Conservation (phyloP, 2,797 vertebrate species). For the Tarsius wallacei region DNA sequence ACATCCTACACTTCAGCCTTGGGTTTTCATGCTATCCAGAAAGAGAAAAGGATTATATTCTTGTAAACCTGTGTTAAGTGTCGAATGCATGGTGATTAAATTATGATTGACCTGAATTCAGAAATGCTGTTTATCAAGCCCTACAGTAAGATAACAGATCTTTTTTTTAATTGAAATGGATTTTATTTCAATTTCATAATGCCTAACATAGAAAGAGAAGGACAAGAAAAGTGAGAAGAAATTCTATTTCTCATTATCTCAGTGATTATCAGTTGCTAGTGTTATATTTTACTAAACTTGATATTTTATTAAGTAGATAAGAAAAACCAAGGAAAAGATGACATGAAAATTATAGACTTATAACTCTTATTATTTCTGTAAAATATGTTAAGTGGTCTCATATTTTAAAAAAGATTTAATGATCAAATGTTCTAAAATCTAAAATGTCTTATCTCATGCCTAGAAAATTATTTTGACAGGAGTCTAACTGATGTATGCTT, state of each 20-base stretch:
- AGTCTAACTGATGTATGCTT: constrained; percentile 56
- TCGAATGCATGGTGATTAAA: constrained; percentile 26
- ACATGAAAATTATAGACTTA: constrained; percentile 39
- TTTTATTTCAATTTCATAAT: constrained; percentile 77
- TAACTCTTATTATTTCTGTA: constrained; percentile 45
- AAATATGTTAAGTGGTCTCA: constrained; percentile 43
- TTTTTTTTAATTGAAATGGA: constrained; percentile 68
- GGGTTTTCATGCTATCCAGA: not conserved
- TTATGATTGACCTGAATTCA: constrained; percentile 63
- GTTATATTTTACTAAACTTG: constrained; percentile 59
- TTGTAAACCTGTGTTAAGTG: not conserved
- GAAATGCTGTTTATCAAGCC: constrained; percentile 4
- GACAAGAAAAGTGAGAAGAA: constrained; percentile 51
- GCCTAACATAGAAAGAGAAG: constrained; percentile 30
- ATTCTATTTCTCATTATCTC: constrained; percentile 62
- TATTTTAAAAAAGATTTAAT: not conserved
- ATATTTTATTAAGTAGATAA: constrained; percentile 56
- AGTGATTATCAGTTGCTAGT: constrained; percentile 54
- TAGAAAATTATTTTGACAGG: constrained; percentile 77
- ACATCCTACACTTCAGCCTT: not conserved
- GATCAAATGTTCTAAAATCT: constrained; percentile 20
- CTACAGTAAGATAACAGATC: constrained; percentile 36
- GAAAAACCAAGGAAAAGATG: constrained; percentile 14
- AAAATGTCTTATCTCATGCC: constrained; percentile 62
- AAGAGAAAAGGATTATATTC: not conserved